Conservation (phyloP, 2,113 vertebrate species). For the Salvelinus namaycush region DNA sequence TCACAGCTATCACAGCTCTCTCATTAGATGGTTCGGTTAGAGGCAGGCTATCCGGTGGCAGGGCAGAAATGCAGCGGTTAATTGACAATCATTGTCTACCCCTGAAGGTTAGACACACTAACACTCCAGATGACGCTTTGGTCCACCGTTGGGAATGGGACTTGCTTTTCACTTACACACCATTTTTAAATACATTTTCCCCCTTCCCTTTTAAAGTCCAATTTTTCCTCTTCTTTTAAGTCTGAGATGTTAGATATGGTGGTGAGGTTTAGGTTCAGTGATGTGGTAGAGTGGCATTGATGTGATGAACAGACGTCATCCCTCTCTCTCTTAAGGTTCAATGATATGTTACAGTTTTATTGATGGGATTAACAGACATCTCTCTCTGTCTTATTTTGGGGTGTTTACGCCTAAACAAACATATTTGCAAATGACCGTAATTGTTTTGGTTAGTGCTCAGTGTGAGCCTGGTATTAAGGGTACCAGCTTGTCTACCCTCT, state of each 20-base stretch:
- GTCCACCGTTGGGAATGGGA: constrained; percentile 63
- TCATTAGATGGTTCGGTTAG: constrained; percentile 60
- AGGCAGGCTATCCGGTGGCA: constrained; percentile 60
- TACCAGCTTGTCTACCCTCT: constrained; percentile 71
- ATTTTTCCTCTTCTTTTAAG: constrained; percentile 27
- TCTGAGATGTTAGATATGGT: constrained; percentile 55
- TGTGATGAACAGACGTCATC: constrained; percentile 62
- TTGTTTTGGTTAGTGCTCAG: constrained; percentile 79
- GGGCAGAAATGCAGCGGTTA: constrained; percentile 70
- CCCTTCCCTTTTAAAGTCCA: constrained; percentile 45
- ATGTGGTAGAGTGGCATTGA: constrained; percentile 44
- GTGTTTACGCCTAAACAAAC: constrained; percentile 73
- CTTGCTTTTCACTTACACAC: constrained; percentile 67
- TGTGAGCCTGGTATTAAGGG: constrained; percentile 74
- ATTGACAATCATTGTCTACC: constrained; percentile 76
- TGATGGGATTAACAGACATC: constrained; percentile 32
- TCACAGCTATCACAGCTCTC: constrained; percentile 69
- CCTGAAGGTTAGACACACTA: constrained; percentile 70
- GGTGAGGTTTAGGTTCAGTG: constrained; percentile 31
- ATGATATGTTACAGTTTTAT: constrained; percentile 44
- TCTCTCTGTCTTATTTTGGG: constrained; percentile 54
- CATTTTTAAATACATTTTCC: constrained; percentile 69
- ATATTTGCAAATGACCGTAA: constrained; percentile 76
- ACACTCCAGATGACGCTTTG: constrained; percentile 63
- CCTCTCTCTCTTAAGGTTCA: constrained; percentile 35